Percentiles rank a stretch among this genome's conserved stretches.
phyloP scores from a whole-genome alignment of 1,140 invertebrate species.

The Musca vetustissima region DNA sequence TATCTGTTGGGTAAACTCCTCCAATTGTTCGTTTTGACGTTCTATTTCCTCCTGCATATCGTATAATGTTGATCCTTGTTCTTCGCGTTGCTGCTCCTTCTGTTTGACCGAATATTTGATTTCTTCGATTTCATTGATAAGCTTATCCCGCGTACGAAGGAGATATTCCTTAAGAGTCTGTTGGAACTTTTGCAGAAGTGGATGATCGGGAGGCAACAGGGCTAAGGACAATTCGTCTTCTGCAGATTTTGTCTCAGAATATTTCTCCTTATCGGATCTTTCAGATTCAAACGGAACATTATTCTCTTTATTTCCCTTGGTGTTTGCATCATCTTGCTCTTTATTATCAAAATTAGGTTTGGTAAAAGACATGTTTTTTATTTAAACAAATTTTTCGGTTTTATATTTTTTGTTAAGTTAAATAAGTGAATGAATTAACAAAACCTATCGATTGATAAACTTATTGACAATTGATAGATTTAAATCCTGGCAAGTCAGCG shows the following conservation, averaged over 20 bases:
- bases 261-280: neutral
- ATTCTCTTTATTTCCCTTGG: neutral
- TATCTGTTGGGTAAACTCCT: conserved; percentile 57
- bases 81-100: conserved; percentile 56
- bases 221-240: conserved; percentile 27
- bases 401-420: no score
- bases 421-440: no score
- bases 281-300: neutral
- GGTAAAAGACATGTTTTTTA: no score
- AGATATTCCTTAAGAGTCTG: conserved; percentile 63
- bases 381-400: no score
- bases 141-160: conserved; percentile 58
- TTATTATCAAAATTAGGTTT: no score
- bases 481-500: no score
- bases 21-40: conserved; percentile 58
- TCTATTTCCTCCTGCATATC: conserved; percentile 58
- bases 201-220: conserved; percentile 61
- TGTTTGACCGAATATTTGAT: conserved; percentile 54
- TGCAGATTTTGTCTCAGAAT: neutral
- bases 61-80: conserved; percentile 56
- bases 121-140: conserved; percentile 62
- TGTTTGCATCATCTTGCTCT: neutral
- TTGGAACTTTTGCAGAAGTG: conserved; percentile 67
- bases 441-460: no score
- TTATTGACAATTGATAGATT: no score